These are phyloP conservation scores for Bubo bubo DNA, from an alignment of 2,113 vertebrate species.

Conservation along the genomic window DNA sequence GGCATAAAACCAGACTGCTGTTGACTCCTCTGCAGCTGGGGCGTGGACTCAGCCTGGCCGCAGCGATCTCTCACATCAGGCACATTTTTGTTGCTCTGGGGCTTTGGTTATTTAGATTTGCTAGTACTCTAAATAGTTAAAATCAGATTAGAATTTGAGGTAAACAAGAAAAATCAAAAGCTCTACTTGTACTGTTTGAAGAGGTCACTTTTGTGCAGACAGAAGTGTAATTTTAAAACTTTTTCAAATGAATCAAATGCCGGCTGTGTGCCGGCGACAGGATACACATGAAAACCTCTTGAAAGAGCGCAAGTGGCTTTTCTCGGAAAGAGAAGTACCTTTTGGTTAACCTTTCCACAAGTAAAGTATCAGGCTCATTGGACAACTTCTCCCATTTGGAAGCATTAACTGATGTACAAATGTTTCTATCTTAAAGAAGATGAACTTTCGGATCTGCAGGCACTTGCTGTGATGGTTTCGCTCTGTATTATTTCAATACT, in stretches of 20 bases:
- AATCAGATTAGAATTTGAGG: background rate
- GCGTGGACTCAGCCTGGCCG: rapidly evolving
- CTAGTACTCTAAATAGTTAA: background rate
- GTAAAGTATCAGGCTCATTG: background rate
- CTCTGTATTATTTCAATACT: background rate
- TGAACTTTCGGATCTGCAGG: background rate
- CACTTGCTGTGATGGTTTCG: background rate
- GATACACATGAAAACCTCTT: background rate
- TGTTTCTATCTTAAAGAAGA: background rate
- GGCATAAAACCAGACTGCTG: background rate
- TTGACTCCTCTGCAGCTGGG: background rate
- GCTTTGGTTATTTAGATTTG: background rate
- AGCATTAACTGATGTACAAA: background rate
- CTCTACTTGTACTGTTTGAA: slow-evolving; percentile 18
- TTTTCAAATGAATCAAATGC: background rate
- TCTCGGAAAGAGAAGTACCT: slow-evolving; percentile 1
- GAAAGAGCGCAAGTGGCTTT: slow-evolving; percentile 34
- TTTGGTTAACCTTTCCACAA: background rate
- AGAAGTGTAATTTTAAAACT: slow-evolving; percentile 22
- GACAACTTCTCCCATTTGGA: background rate
- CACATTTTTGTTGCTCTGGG: background rate
- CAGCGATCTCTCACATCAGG: rapidly evolving
- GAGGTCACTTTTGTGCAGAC: slow-evolving; percentile 20
- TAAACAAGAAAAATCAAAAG: slow-evolving; percentile 29
- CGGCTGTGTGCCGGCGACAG: background rate